Percentiles rank a stretch among this genome's conserved stretches.
Evolutionary conservation across 2,797 vertebrate genomes (phyloP).

Genomic region (Notolepis coatsorum): DNA sequence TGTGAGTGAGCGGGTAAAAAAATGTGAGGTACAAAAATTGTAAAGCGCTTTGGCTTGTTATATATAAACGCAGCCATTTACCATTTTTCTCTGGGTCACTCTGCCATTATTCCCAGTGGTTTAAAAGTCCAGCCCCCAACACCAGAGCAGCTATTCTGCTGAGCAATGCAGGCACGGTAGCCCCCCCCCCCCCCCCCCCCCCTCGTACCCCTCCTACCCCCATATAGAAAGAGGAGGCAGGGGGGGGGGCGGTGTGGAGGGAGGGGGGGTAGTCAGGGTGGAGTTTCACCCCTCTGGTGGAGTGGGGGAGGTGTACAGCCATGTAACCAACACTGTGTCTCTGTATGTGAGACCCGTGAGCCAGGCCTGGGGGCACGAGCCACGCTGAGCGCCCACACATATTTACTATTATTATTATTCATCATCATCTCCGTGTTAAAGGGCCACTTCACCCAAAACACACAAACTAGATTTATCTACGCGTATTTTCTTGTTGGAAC

Average conservation of each 20-base stretch:
- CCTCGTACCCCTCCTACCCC: background rate
- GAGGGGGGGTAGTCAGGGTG: conserved; percentile 43
- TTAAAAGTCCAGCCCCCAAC: conserved; percentile 71
- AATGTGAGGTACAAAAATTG: too few relatives aligned
- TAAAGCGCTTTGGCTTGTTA: too few relatives aligned
- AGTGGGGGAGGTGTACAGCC: conserved; percentile 55
- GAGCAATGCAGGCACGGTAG: conserved; percentile 68
- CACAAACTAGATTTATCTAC: too few relatives aligned
- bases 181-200: conserved; percentile 47
- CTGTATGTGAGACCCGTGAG: conserved; percentile 47
- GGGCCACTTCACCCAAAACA: background rate
- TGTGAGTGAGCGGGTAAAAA: too few relatives aligned
- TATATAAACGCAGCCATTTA: too few relatives aligned
- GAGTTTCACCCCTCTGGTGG: conserved; percentile 66
- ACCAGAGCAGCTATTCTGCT: conserved; percentile 70
- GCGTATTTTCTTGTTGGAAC: too few relatives aligned
- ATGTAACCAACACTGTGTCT: conserved; percentile 64
- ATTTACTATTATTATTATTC: conserved; percentile 22
- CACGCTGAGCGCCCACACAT: too few relatives aligned
- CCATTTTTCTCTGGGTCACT: conserved; percentile 19
- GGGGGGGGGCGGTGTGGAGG: conserved; percentile 13
- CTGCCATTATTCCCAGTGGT: conserved; percentile 60
- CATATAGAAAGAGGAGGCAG: conserved; percentile 10
- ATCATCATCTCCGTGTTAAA: background rate
- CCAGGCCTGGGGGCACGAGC: conserved; percentile 55